phyloP scores from a whole-genome alignment of 2,113 vertebrate genomes.

The Rhinoderma darwinii region DNA sequence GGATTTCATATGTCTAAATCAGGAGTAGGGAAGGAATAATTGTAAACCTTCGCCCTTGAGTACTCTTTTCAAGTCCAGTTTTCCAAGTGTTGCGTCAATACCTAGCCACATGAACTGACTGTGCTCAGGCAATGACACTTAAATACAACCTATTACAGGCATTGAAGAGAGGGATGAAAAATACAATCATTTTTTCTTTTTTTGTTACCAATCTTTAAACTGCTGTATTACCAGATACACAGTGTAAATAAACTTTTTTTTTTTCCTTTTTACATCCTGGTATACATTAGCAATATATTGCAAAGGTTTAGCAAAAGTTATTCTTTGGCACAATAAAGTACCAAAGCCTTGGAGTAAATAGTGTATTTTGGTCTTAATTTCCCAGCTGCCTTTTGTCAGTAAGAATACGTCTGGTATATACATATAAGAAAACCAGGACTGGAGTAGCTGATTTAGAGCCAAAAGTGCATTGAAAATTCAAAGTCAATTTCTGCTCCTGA shows the following conservation, averaged over 20 bases:
- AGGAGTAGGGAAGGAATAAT: neutral
- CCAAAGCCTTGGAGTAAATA: conserved; percentile 40
- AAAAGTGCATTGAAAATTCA: conserved; percentile 81
- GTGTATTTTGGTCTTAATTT: conserved; percentile 50
- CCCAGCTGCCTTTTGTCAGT: conserved; percentile 44
- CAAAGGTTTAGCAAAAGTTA: conserved; percentile 44
- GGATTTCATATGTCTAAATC: neutral
- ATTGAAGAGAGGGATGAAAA: conserved; percentile 35
- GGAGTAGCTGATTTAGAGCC: conserved; percentile 66
- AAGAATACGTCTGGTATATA: conserved; percentile 51
- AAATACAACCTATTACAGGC: neutral
- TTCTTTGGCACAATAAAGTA: conserved; percentile 40
- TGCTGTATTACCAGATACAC: conserved; percentile 49
- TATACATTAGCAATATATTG: conserved; percentile 49
- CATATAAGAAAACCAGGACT: conserved; percentile 60
- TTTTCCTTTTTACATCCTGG: conserved; percentile 47
- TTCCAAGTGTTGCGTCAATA: neutral
- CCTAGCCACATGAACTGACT: neutral
- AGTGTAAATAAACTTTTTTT: conserved; percentile 41
- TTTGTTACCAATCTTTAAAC: conserved; percentile 31
- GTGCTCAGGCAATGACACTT: conserved; percentile 11
- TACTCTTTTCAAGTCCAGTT: conserved; percentile 42
- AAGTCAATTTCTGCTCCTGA: conserved; percentile 71
- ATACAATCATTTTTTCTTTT: conserved; percentile 26
- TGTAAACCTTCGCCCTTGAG: conserved; percentile 8